A percentile compares a stretch with the other conserved stretches of the same genome.
Conservation (phyloP, 2,888 invertebrate genomes). For the Dolichopus griseipennis region DNA sequence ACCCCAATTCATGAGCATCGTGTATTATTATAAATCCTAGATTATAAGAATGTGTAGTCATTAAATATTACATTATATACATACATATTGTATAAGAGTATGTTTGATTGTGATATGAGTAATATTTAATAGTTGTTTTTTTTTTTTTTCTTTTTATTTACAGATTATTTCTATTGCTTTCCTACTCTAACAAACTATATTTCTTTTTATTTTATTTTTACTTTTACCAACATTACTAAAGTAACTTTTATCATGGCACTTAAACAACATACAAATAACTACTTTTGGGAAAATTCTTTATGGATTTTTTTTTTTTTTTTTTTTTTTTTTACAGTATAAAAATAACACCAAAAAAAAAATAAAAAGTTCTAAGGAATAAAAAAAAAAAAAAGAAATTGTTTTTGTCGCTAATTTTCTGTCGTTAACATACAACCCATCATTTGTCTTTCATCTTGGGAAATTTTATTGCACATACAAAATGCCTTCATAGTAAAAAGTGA, state of each 20-base stretch:
- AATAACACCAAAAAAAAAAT: too few species aligned
- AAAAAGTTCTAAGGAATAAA: too few species aligned
- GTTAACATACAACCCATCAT: slow-evolving; percentile 1
- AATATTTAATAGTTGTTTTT: too few species aligned
- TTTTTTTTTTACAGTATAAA: too few species aligned
- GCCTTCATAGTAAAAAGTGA: neutral
- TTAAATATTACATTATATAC: neutral
- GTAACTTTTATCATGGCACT: neutral
- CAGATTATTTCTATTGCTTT: neutral
- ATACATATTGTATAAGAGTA: neutral
- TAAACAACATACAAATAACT: neutral
- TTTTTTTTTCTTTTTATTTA: too few species aligned
- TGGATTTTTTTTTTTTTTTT: too few species aligned
- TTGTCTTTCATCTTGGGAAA: neutral
- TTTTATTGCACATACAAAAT: neutral
- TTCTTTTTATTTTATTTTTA: neutral
- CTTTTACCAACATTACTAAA: neutral
- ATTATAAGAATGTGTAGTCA: neutral
- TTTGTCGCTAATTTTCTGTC: neutral
- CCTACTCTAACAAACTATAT: neutral
- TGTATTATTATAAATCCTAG: neutral
- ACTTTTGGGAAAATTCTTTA: neutral
- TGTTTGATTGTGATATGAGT: too few species aligned
- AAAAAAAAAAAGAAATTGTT: too few species aligned
- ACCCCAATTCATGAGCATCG: neutral